Evolutionary conservation across 2,113 vertebrate genomes (phyloP).

Genomic region (Copsychus sechellarum): DNA sequence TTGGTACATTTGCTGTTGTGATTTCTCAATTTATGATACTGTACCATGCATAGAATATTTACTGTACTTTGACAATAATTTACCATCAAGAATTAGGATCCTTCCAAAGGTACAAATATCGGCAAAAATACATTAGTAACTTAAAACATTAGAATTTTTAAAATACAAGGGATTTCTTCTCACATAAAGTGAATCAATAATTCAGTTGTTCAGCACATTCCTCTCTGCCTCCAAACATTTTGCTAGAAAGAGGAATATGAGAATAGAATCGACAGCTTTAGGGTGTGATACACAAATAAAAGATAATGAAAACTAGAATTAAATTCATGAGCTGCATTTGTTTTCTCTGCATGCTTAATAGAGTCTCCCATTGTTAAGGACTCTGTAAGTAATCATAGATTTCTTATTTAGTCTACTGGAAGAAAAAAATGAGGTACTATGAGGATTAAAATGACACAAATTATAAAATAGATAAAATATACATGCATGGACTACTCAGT

Average conservation of each 20-base stretch:
- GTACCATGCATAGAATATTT: conserved; percentile 8
- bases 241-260: conserved; percentile 53
- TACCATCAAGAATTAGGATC: neutral
- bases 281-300: conserved; percentile 69
- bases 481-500: neutral
- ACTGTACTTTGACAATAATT: conserved; percentile 49
- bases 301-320: conserved; percentile 72
- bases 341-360: conserved; percentile 67
- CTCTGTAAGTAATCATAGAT: conserved; percentile 72
- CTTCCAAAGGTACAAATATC: conserved; percentile 8
- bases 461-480: conserved; percentile 41
- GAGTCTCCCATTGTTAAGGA: conserved; percentile 58
- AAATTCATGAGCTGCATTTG: conserved; percentile 65
- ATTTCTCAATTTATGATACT: conserved; percentile 32
- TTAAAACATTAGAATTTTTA: conserved; percentile 48
- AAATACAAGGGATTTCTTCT: conserved; percentile 38
- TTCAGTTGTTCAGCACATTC: conserved; percentile 35
- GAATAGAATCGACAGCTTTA: conserved; percentile 67
- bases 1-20: conserved; percentile 14
- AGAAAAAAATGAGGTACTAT: conserved; percentile 38
- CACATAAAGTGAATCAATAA: conserved; percentile 61
- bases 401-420: conserved; percentile 56
- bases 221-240: conserved; percentile 33
- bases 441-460: conserved; percentile 48
- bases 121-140: conserved; percentile 30